Conservation (phyloP, 2,888 invertebrate species). For the Nycteola revayana region DNA sequence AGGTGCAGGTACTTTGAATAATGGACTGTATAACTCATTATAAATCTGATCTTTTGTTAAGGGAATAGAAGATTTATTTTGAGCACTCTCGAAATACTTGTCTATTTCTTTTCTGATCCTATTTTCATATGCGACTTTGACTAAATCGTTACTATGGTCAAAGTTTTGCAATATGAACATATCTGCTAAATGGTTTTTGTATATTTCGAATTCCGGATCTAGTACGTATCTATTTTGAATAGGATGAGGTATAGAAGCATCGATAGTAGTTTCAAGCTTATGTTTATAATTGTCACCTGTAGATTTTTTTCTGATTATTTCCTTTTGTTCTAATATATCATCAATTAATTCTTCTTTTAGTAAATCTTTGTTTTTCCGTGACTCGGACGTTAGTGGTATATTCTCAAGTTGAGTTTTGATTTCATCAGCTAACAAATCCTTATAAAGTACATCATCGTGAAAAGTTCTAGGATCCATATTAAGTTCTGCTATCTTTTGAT, state of each 20-base stretch:
- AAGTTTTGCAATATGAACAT: conserved; percentile 61
- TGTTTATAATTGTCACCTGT: conserved; percentile 51
- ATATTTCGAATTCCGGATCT: conserved; percentile 57
- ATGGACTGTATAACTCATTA: conserved; percentile 48
- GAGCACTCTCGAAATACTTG: conserved; percentile 43
- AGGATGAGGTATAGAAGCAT: conserved; percentile 48
- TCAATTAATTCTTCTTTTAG: conserved; percentile 41
- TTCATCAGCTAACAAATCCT: conserved; percentile 45
- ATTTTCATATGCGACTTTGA: conserved; percentile 48
- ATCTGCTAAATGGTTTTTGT: conserved; percentile 51
- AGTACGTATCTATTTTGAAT: conserved; percentile 24
- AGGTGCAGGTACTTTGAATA: conserved; percentile 53
- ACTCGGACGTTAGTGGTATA: conserved; percentile 33
- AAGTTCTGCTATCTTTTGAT: conserved; percentile 49
- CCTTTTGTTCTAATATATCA: conserved; percentile 42
- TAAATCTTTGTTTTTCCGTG: conserved; percentile 34
- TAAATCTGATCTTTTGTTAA: conserved; percentile 47
- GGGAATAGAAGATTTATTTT: conserved; percentile 42
- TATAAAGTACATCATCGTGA: conserved; percentile 44
- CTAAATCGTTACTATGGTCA: conserved; percentile 46
- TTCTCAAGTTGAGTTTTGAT: conserved; percentile 43
- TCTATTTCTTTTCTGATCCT: conserved; percentile 44
- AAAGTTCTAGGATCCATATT: conserved; percentile 44
- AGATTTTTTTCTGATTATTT: conserved; percentile 37
- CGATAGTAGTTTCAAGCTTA: conserved; percentile 49